Evolutionary conservation across 2,113 vertebrate genomes (phyloP).

Genomic region (Myotis yumanensis): DNA sequence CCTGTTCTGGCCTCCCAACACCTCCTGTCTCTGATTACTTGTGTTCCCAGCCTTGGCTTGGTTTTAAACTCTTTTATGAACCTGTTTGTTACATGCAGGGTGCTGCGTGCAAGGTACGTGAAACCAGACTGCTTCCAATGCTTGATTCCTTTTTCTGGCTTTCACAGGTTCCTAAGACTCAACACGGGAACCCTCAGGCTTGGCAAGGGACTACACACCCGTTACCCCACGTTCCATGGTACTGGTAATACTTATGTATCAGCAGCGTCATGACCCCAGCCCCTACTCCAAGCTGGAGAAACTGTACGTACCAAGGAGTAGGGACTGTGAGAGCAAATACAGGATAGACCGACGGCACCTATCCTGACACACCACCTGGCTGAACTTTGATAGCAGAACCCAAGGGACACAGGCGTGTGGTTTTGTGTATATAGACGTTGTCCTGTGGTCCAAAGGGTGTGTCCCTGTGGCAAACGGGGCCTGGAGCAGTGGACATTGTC

Average conservation of each 20-base stretch:
- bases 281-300: not conserved
- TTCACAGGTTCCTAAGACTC: not conserved
- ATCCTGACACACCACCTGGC: not conserved
- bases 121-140: not conserved
- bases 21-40: not conserved
- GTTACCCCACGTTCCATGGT: not conserved
- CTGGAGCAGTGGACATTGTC: not conserved
- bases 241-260: not conserved
- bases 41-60: not conserved
- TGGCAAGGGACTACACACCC: not conserved
- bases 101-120: not conserved
- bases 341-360: not conserved
- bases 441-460: conserved; percentile 40
- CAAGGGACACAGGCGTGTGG: not conserved
- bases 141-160: not conserved
- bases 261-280: not conserved
- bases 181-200: not conserved
- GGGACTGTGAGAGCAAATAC: not conserved
- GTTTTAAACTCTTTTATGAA: not conserved
- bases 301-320: not conserved
- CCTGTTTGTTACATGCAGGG: not conserved
- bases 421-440: not conserved
- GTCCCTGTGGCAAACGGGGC: not conserved
- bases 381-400: conserved; percentile 2
- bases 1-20: not conserved